Evolutionary conservation across 2,797 vertebrate species (phyloP).

Genomic region (Alfaro cultratus): DNA sequence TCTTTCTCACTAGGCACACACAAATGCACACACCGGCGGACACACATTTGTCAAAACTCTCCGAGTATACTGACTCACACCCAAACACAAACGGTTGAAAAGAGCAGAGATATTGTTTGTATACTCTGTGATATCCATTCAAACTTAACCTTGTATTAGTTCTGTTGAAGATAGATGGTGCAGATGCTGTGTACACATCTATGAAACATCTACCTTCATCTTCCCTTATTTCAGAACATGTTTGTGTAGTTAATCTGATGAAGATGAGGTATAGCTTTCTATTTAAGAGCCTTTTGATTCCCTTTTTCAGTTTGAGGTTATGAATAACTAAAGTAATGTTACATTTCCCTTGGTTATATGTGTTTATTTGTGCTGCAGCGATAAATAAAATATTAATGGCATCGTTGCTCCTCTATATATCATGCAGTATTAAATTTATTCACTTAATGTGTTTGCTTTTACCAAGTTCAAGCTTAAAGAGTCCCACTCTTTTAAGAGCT

Average conservation of each 20-base stretch:
- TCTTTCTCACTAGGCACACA: neutral
- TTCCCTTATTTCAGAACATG: conserved; percentile 8
- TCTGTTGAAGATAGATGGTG: conserved; percentile 41
- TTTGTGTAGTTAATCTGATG: neutral
- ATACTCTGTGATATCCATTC: neutral
- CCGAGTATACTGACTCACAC: neutral
- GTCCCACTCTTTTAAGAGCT: conserved; percentile 13
- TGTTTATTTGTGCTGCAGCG: conserved; percentile 61
- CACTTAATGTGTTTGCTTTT: conserved; percentile 19
- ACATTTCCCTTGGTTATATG: conserved; percentile 56
- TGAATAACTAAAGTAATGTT: conserved; percentile 70
- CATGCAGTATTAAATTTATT: conserved; percentile 43
- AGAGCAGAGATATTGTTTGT: conserved; percentile 5
- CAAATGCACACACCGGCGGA: conserved; percentile 8
- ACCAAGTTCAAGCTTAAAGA: conserved; percentile 17
- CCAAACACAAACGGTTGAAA: conserved; percentile 12
- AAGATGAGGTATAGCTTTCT: conserved; percentile 26
- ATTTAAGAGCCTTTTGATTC: conserved; percentile 20
- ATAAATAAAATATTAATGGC: conserved; percentile 68
- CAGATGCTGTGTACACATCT: conserved; percentile 24
- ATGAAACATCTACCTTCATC: conserved; percentile 1
- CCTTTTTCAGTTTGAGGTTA: conserved; percentile 48
- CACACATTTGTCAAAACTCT: conserved; percentile 16
- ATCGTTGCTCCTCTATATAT: conserved; percentile 51
- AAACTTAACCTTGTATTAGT: neutral